These are phyloP conservation scores for Drosophila pruinosa DNA, from an alignment of 1,140 invertebrate genomes.

Conservation along the genomic window DNA sequence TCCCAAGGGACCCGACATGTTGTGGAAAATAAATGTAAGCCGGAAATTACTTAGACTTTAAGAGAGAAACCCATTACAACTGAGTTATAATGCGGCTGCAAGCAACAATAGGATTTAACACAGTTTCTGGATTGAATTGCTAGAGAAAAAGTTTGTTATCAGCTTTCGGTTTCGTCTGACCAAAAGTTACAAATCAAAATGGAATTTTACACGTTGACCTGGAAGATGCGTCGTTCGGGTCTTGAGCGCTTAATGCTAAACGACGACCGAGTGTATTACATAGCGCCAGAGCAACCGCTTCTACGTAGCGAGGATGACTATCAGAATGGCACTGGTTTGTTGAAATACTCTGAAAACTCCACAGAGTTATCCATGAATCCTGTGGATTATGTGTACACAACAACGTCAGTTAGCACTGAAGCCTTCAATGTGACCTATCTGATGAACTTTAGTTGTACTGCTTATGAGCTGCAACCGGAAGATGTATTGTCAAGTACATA, in stretches of 20 bases:
- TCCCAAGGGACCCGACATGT: neutral
- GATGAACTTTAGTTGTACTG: conserved; percentile 64
- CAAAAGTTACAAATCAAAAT: conserved; percentile 32
- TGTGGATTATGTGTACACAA: neutral
- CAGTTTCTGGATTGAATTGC: conserved; percentile 9
- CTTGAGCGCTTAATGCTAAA: conserved; percentile 13
- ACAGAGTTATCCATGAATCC: conserved; percentile 6
- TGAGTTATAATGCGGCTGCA: conserved; percentile 11
- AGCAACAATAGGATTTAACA: conserved; percentile 1
- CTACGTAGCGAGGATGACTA: conserved; percentile 55
- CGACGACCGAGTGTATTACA: conserved; percentile 59
- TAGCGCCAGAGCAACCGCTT: conserved; percentile 59
- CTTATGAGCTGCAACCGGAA: conserved; percentile 44
- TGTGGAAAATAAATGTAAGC: conserved; percentile 18
- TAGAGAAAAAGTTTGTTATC: neutral
- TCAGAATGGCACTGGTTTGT: conserved; percentile 30
- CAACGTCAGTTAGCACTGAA: conserved; percentile 23
- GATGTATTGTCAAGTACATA: conserved; percentile 80
- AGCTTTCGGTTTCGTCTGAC: neutral
- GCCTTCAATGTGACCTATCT: conserved; percentile 53
- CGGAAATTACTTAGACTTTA: conserved; percentile 14
- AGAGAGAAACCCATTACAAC: neutral
- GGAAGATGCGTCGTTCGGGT: conserved; percentile 28
- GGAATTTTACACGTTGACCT: conserved; percentile 47
- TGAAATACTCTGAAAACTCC: conserved; percentile 49